These are phyloP conservation scores for Epinephelus malabaricus DNA, from an alignment of 2,797 vertebrate genomes.

Conservation along the genomic window DNA sequence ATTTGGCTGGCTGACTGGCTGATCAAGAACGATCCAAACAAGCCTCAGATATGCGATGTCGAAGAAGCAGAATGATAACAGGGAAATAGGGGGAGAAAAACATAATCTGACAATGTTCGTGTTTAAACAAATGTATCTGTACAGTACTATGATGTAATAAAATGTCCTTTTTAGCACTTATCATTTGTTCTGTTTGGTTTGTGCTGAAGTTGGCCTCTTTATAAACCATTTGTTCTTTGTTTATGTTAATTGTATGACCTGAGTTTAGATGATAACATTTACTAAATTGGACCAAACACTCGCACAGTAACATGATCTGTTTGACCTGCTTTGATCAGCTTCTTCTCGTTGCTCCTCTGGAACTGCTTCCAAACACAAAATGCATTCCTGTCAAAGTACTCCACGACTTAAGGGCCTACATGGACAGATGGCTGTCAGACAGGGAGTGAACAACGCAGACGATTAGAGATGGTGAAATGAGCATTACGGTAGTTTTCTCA, in stretches of 20 bases:
- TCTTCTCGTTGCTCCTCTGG: neutral
- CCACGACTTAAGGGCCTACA: neutral
- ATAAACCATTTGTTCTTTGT: neutral
- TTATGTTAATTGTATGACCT: neutral
- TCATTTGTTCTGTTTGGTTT: conserved; percentile 12
- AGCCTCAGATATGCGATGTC: conserved; percentile 84
- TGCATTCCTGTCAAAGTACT: neutral
- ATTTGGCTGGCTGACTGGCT: conserved; percentile 97
- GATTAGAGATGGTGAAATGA: too few species aligned
- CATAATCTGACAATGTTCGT: neutral
- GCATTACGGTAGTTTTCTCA: too few species aligned
- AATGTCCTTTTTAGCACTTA: neutral
- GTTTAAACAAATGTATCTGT: neutral
- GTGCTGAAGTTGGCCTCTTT: neutral
- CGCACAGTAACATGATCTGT: neutral
- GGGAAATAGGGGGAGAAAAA: neutral
- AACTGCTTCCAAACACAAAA: neutral
- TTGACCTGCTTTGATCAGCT: neutral
- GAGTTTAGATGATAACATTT: too few species aligned
- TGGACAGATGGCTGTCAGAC: too few species aligned
- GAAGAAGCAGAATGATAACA: conserved; percentile 64
- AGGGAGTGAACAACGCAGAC: too few species aligned
- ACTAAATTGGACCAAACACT: neutral
- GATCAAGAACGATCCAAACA: conserved; percentile 92
- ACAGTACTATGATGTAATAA: conserved; percentile 17